phyloP scores from a whole-genome alignment of 1,140 invertebrate genomes.

The Penaeus indicus region DNA sequence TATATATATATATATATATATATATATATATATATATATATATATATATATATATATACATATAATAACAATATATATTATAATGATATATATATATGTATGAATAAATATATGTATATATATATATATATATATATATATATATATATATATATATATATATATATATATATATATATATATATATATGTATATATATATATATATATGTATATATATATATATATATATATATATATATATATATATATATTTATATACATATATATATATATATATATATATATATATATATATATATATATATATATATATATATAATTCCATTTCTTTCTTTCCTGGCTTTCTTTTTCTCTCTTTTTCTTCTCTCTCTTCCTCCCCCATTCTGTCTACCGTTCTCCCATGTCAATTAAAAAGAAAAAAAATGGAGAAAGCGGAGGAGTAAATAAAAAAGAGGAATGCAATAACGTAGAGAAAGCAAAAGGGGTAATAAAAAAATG shows the following conservation, averaged over 20 bases:
- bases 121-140: conserved; percentile 12
- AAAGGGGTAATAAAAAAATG: too few species aligned
- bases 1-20: conserved; percentile 16
- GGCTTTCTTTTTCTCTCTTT: too few species aligned
- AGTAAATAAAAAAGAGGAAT: too few species aligned
- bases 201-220: background rate
- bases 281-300: background rate
- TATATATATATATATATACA: conserved; percentile 12
- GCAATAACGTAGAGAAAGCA: too few species aligned
- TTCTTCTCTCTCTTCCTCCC: too few species aligned
- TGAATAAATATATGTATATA: conserved; percentile 1
- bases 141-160: conserved; percentile 10
- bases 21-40: conserved; percentile 5
- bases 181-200: background rate
- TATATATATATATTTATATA: background rate
- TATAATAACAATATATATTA: background rate
- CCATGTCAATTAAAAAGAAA: too few species aligned
- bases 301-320: background rate
- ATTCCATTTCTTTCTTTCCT: too few species aligned
- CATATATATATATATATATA: background rate
- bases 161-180: background rate
- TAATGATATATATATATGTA: conserved; percentile 5
- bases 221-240: background rate
- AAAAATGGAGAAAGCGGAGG: too few species aligned
- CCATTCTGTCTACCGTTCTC: too few species aligned